Percentiles rank a stretch among this genome's conserved stretches.
Conservation (phyloP, 2,113 vertebrate species). For the Megaleporinus macrocephalus region DNA sequence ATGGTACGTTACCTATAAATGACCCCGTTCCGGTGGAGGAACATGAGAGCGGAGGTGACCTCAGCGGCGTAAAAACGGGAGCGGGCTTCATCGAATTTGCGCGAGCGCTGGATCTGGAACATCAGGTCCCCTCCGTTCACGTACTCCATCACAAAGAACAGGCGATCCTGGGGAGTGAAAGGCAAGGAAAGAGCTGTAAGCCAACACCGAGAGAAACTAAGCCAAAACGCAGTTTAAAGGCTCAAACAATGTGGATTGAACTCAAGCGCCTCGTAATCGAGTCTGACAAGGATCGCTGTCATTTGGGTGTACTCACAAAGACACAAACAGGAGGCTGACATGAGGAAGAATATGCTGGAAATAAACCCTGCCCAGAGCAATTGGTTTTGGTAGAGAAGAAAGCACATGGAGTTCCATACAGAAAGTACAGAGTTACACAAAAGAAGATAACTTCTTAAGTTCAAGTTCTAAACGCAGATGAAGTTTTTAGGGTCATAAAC, state of each 20-base stretch:
- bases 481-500: background rate
- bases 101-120: conserved; percentile 92
- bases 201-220: too few relatives aligned
- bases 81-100: conserved; percentile 90
- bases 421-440: background rate
- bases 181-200: background rate
- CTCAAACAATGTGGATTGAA: background rate
- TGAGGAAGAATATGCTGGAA: background rate
- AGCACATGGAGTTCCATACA: background rate
- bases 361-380: background rate
- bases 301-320: background rate
- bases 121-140: conserved; percentile 92
- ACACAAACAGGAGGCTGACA: background rate
- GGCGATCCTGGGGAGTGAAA: conserved; percentile 81
- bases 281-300: background rate
- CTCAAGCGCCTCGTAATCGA: conserved; percentile 1
- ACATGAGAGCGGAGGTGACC: conserved; percentile 92
- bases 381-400: background rate
- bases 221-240: background rate
- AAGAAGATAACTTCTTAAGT: background rate
- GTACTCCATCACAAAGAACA: conserved; percentile 94
- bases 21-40: conserved; percentile 89
- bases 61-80: conserved; percentile 91
- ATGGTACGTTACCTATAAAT: conserved; percentile 81
- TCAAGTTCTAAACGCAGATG: background rate